Base-by-base conservation (phyloP, 64 coral and sea anemone genomes). In the Porites lutea region DNA sequence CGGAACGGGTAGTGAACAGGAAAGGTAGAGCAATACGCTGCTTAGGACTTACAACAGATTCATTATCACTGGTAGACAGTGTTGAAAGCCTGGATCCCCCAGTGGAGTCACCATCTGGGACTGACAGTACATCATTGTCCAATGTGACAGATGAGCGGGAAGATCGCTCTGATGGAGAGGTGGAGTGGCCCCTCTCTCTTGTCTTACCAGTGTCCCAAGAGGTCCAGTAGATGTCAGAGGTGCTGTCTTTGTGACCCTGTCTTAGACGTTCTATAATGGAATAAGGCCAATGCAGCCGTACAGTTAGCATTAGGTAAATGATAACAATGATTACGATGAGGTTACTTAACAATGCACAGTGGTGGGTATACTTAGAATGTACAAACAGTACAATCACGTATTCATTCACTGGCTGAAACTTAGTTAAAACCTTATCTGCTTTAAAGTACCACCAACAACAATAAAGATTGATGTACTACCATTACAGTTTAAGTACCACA, bases 211-310 rank as follows among this genome's bases (percentile, higher is more conserved):
- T 74, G 4, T 90, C 92, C 57, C 78, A 90, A 47, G 88, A 94
- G 20, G 89, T 85, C 95, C 95, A 97, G 48, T 97, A 97, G 52
- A 97, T 97, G 14, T 97, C 95, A 22, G 92, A 94, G 2, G 95
- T 97, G 66, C 95, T 97, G 23, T 97, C 95, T 94, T 97, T 97
- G 64, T 97, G 95, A 2, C 95, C 95, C 51, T 97, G 95, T 70
- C 91, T 97, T 60, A 94, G 95, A 54, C 95, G 86, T 71, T 97
- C 95, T 97, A 15, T 21, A 52, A 50, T 37, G 43, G 18, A 7
- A 83, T 20, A n/a, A 62, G 47, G 22, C 13, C 46, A 52, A 76
- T 6, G 12, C 72, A 73, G 3, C 14, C 5, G 5, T 65, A 4
- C 18, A 9, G 58, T 19, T 4, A 18, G 18, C 62, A 4, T 65